A percentile compares a stretch with the other conserved stretches of the same genome.
These are phyloP conservation scores for Salvelinus sp. DNA, from an alignment of 2,113 vertebrate species.

Conservation along the genomic window DNA sequence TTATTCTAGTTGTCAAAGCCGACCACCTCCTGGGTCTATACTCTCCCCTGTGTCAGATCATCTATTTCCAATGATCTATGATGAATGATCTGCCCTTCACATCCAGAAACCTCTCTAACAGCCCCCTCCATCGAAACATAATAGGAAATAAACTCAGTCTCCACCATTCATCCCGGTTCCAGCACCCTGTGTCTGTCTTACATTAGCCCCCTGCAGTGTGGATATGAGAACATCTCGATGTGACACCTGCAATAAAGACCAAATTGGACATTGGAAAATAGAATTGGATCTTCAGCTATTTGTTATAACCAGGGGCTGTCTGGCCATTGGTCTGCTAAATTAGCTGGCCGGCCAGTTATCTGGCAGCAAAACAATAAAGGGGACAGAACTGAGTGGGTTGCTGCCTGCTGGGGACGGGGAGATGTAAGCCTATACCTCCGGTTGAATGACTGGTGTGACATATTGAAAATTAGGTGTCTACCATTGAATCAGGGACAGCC, in stretches of 20 bases:
- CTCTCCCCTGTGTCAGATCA: background rate
- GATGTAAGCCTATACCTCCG: too few relatives aligned
- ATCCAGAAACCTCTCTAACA: too few relatives aligned
- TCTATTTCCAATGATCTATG: background rate
- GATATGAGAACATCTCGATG: background rate
- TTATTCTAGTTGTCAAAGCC: background rate
- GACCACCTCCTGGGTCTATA: background rate
- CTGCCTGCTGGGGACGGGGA: background rate
- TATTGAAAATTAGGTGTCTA: background rate
- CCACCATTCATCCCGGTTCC: background rate
- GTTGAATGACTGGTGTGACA: background rate
- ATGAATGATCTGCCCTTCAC: background rate
- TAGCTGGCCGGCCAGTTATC: slow-evolving; percentile 39
- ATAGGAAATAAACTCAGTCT: background rate
- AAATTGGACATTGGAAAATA: slow-evolving; percentile 45
- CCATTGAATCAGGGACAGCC: background rate
- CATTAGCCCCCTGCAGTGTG: background rate
- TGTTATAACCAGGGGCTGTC: slow-evolving; percentile 32
- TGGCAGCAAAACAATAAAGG: slow-evolving; percentile 31
- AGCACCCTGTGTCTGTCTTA: background rate
- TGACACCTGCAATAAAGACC: slow-evolving; percentile 34
- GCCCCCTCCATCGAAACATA: background rate
- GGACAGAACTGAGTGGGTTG: slow-evolving; percentile 3
- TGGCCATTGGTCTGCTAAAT: slow-evolving; percentile 51
- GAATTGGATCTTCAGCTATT: slow-evolving; percentile 46